phyloP scores from a whole-genome alignment of 2,888 invertebrate species.

The Lasioglossum morio region DNA sequence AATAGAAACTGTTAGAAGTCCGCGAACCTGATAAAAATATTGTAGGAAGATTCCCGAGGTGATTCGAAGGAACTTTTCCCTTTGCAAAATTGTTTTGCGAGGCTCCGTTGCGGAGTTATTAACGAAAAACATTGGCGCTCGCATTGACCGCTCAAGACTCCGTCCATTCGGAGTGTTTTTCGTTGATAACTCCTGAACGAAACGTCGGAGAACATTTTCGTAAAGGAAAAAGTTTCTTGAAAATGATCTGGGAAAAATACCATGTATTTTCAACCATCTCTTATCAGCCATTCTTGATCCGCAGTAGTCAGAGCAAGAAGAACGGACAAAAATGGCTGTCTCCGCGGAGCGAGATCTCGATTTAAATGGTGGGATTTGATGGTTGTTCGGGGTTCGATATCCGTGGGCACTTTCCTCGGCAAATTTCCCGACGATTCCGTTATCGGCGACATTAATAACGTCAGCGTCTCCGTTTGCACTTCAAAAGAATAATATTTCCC shows the following conservation, averaged over 20 bases:
- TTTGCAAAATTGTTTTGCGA: too few relatives aligned
- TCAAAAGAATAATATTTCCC: slow-evolving; percentile 66
- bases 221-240: too few relatives aligned
- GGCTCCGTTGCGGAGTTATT: too few relatives aligned
- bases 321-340: not conserved
- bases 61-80: too few relatives aligned
- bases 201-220: too few relatives aligned
- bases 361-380: slow-evolving; percentile 10
- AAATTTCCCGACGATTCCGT: slow-evolving; percentile 23
- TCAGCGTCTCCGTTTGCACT: slow-evolving; percentile 61
- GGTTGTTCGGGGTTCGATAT: not conserved
- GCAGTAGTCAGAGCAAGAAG: not conserved
- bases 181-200: too few relatives aligned
- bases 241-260: too few relatives aligned
- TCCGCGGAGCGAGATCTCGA: not conserved
- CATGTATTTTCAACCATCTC: not conserved
- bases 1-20: not conserved
- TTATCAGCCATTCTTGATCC: not conserved
- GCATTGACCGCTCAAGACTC: too few relatives aligned
- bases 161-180: too few relatives aligned
- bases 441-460: slow-evolving; percentile 56
- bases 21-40: too few relatives aligned
- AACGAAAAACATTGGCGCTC: too few relatives aligned
- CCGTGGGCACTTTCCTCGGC: not conserved
- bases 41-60: too few relatives aligned